Base-by-base conservation (phyloP, 92 coral and sea anemone species). In the Umimayanthus kanabou region DNA sequence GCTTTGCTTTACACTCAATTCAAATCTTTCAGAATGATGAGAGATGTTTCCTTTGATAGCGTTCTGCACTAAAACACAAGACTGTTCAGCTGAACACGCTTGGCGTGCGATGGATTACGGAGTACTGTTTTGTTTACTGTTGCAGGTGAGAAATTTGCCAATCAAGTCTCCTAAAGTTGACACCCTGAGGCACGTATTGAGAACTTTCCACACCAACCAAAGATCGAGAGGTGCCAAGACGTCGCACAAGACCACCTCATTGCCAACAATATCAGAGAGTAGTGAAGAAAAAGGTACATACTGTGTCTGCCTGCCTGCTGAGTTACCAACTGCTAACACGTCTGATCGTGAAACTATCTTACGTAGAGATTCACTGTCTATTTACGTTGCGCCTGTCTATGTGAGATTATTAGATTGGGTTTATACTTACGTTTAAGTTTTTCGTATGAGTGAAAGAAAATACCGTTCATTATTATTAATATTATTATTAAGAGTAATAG, bases 161-260 rank as follows among this genome's bases (percentile, higher is more conserved):
- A 95, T 97, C 92, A 88, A 93, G 88, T 97, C 99, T 1, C 99
- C 99, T 28, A 97, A 97, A 73, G 94, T 97, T 26, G 90, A 92
- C 66, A 95, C 97, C 29, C 85, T 97, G 15, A 91, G 93, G 79
- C 92, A 90, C 53, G 99, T 94, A 37, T 88, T 97, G 86, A 89
- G 90, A 85, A 97, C 89, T 64, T 97, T 95, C 79, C 97, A 97
- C 70, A 92, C 93, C 86, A 91, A 82, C 66, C 97, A 89, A 45
- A 85, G 81, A 81, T 88, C 89, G 43, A 92, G 90, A 79, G 88
- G 66, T 88, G 67, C 89, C 1, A 92, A 94, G 77, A 71, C 40
- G 75, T 28, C 55, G 22, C 80, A 89, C 61, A 85, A 39, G 30
- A 80, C 90, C 53, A 92, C 82, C 79, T 49, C 87, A 47, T 28